Evolutionary conservation across 2,888 invertebrate species (phyloP).

Genomic region (Caenorhabditis sulstoni): DNA sequence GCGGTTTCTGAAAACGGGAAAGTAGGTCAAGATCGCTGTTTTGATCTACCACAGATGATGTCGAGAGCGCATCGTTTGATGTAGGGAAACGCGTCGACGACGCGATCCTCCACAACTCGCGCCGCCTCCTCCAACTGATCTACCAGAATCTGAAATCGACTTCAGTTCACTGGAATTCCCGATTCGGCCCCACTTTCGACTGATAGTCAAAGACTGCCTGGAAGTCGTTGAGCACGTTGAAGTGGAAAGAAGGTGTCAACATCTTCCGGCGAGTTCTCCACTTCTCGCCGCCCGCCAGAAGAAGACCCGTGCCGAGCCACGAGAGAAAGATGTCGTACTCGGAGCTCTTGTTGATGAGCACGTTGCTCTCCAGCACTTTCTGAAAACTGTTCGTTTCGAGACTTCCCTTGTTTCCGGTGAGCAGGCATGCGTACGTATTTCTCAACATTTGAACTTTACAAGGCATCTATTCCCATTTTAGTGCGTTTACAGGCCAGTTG

Average conservation of each 20-base stretch:
- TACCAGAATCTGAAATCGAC: conserved; percentile 51
- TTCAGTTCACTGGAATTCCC: background rate
- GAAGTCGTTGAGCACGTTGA: conserved; percentile 82
- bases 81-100: conserved; percentile 82
- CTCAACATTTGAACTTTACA: too few relatives aligned
- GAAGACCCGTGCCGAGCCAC: conserved; percentile 83
- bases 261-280: conserved; percentile 82
- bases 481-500: too few relatives aligned
- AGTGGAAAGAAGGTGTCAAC: conserved; percentile 83
- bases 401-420: too few relatives aligned
- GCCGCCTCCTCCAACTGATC: conserved; percentile 54
- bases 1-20: conserved; percentile 71
- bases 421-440: too few relatives aligned
- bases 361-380: conserved; percentile 75
- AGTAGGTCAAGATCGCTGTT: background rate
- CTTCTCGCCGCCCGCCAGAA: conserved; percentile 81
- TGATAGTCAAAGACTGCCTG: conserved; percentile 71
- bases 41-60: conserved; percentile 78
- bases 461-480: too few relatives aligned
- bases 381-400: conserved; percentile 16
- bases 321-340: conserved; percentile 82
- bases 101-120: background rate
- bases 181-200: conserved; percentile 45
- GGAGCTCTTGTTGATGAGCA: conserved; percentile 79
- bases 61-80: conserved; percentile 83